Conservation (phyloP, 2,113 vertebrate species). For the Fulica atra region DNA sequence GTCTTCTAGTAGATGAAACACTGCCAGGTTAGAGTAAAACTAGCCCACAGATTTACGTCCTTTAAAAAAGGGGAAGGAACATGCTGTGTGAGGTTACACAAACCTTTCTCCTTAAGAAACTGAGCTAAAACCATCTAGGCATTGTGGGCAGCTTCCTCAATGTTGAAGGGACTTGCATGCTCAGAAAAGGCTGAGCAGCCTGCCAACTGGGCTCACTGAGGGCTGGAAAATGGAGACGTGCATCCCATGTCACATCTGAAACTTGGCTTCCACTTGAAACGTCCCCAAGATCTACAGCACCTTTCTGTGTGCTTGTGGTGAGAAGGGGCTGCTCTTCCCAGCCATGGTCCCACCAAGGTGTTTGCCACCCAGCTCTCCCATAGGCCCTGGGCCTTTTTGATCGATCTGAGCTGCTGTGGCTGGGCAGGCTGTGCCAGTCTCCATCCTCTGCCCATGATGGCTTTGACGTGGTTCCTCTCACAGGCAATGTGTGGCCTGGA, state of each 20-base stretch:
- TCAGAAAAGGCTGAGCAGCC: neutral
- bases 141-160: neutral
- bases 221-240: fast-evolving
- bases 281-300: neutral
- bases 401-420: neutral
- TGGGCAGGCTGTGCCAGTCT: neutral
- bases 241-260: neutral
- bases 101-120: neutral
- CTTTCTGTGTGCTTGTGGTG: neutral
- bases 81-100: neutral
- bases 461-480: neutral
- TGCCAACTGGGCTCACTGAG: neutral
- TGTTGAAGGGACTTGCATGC: neutral
- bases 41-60: neutral
- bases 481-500: no score
- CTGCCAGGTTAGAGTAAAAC: neutral
- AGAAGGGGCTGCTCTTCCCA: neutral
- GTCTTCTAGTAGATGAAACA: neutral
- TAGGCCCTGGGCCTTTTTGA: neutral
- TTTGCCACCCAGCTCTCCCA: neutral
- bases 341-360: no score
- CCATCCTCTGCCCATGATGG: neutral
- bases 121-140: neutral
- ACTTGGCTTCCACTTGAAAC: neutral
- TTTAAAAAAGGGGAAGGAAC: neutral